Percentiles rank a stretch among this genome's conserved stretches.
These are phyloP conservation scores for Paramuricea clavata DNA, from an alignment of 92 coral and sea anemone genomes.

Conservation along the genomic window DNA sequence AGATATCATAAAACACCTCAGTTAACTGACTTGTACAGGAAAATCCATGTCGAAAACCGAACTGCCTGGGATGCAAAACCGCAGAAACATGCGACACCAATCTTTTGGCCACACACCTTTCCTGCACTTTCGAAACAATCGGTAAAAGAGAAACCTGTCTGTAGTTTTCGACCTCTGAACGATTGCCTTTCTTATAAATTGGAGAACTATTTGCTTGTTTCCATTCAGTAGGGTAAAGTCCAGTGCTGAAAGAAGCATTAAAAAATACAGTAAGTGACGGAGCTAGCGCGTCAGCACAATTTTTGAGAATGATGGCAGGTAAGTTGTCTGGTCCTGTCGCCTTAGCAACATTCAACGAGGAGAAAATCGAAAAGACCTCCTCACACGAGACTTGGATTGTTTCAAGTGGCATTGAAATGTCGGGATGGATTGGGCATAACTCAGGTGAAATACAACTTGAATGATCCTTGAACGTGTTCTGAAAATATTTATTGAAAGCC, in stretches of 20 bases:
- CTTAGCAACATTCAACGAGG: too few relatives aligned
- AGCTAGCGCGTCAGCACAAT: conserved; percentile 28
- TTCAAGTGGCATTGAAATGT: too few relatives aligned
- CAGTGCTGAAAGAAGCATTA: conserved; percentile 13
- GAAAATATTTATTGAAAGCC: conserved; percentile 39
- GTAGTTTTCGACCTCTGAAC: conserved; percentile 30
- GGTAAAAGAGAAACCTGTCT: conserved; percentile 31
- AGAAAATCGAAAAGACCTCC: too few relatives aligned
- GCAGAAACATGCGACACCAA: not conserved
- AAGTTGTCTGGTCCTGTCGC: conserved; percentile 36
- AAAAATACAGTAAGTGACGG: conserved; percentile 35
- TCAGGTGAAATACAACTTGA: not conserved
- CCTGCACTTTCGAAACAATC: conserved; percentile 45
- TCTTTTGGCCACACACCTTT: conserved; percentile 41
- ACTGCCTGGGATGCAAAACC: conserved; percentile 17
- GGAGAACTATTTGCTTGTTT: too few relatives aligned
- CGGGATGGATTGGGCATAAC: too few relatives aligned
- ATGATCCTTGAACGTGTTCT: conserved; percentile 33
- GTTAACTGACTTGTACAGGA: conserved; percentile 28
- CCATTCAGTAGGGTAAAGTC: too few relatives aligned
- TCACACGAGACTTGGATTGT: too few relatives aligned
- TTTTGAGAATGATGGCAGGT: not conserved
- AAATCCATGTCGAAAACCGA: conserved; percentile 7
- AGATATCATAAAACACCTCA: conserved; percentile 7
- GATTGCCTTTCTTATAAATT: conserved; percentile 29